These are phyloP conservation scores for Argentina silus DNA, from an alignment of 2,797 vertebrate genomes.

Conservation along the genomic window DNA sequence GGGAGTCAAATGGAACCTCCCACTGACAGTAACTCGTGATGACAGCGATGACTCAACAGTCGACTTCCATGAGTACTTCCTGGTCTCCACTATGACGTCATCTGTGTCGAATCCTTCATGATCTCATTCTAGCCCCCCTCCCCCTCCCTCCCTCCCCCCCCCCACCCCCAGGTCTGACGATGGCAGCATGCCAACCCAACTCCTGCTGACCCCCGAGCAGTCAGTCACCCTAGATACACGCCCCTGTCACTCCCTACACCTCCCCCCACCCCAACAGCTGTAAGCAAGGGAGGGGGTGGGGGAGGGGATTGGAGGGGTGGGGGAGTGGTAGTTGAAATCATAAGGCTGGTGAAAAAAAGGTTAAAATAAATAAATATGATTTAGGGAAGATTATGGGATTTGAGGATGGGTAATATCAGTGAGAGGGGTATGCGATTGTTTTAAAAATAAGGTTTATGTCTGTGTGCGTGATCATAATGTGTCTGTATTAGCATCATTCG, in stretches of 20 bases:
- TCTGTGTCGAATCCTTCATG: too few species aligned
- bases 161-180: constrained; percentile 77
- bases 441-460: neutral
- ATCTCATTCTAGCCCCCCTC: constrained; percentile 24
- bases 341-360: neutral
- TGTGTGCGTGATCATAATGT: neutral
- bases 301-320: neutral
- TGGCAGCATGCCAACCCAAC: constrained; percentile 88
- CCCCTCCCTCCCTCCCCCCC: constrained; percentile 39
- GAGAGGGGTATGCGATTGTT: neutral
- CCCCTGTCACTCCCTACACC: constrained; percentile 69
- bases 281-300: constrained; percentile 49
- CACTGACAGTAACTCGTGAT: too few species aligned
- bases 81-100: too few species aligned
- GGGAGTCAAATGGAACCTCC: too few species aligned
- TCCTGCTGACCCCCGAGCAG: constrained; percentile 80
- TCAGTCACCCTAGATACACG: constrained; percentile 75
- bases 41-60: neutral
- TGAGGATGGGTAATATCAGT: neutral
- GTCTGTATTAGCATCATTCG: neutral
- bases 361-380: too few species aligned
- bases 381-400: neutral
- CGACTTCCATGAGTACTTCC: too few species aligned
- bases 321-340: neutral
- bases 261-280: constrained; percentile 50